Base-by-base conservation (phyloP, 2,113 vertebrate species). In the Reinhardtius hippoglossoides region DNA sequence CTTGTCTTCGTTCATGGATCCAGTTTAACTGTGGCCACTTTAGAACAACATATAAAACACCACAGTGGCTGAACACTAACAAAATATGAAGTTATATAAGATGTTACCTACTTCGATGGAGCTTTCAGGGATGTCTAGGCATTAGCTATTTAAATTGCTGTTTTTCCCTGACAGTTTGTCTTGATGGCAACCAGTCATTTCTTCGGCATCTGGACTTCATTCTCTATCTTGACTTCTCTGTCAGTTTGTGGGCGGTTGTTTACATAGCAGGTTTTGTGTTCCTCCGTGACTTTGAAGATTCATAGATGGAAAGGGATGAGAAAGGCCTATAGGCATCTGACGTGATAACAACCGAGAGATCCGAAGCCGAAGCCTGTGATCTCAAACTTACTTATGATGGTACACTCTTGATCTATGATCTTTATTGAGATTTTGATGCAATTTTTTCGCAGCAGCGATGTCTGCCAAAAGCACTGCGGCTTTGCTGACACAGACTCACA, bases 1-100 rank as follows among this genome's bases (percentile, higher is more conserved):
- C 42, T 55, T 56, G 63, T 21, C 40, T 72, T 82, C 26, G 44
- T 70, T 64, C 70, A 66, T 66, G 24, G 58, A 64, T 81, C 56
- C 37, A 54, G 59, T 81, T 84, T 59, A 82, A 70, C 67, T 78
- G 59, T 62, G 52, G 63, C 57, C 56, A 68, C 72, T 78, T 62
- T 16, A 71, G 52, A 83, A 59, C 27, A 76, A 74, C 61, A 79
- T 14, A 21, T n/a, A 50, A 77, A 80, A 69, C 21, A 62, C n/a
- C 44, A 42, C 61, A 61, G 48, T 67, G 54, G 65, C 61, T 70
- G 61, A 59, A 61, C 21, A 26, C 52, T 72, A 54, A 46, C 56
- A 57, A 20, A 48, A 76, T 71, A 78, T 56, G 44, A 50, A 10
- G 10, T 75, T 67, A 67, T 66, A 70, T 20, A 69, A 70, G 40